Conservation (phyloP, 2,888 invertebrate species). For the Epirrita christyi region DNA sequence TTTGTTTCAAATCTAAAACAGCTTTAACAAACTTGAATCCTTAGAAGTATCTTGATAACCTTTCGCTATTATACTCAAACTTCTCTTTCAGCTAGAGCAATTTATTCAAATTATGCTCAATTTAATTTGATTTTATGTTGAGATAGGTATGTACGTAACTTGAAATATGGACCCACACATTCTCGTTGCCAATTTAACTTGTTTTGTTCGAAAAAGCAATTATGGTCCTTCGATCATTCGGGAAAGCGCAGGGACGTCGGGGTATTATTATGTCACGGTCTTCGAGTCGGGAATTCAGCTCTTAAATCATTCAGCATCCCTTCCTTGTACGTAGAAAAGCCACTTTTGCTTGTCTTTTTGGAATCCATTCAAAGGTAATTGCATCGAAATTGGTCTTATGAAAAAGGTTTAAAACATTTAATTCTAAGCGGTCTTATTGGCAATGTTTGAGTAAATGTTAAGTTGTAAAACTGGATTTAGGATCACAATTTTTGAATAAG, state of each 20-base stretch:
- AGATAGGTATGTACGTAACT: slow-evolving; percentile 29
- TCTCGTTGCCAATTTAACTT: slow-evolving; percentile 60
- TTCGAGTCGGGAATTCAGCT: slow-evolving; percentile 14
- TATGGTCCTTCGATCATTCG: slow-evolving; percentile 73
- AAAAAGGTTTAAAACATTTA: neutral
- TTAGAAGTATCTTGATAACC: slow-evolving; percentile 6
- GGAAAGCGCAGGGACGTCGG: slow-evolving; percentile 60
- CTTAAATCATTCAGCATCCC: slow-evolving; percentile 26
- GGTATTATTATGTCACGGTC: slow-evolving; percentile 28
- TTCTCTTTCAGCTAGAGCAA: slow-evolving; percentile 26
- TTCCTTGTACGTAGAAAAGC: slow-evolving; percentile 12
- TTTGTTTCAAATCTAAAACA: slow-evolving; percentile 8
- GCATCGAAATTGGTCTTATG: neutral
- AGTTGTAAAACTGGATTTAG: neutral
- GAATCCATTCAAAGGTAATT: neutral
- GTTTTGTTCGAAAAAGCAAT: slow-evolving; percentile 67
- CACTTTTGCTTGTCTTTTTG: slow-evolving; percentile 4
- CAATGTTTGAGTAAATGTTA: neutral
- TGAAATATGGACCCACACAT: slow-evolving; percentile 37
- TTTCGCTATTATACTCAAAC: slow-evolving; percentile 23
- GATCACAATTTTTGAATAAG: neutral
- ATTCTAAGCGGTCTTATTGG: neutral
- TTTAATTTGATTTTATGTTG: slow-evolving; percentile 39
- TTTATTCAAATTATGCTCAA: slow-evolving; percentile 37
- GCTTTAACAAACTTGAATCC: slow-evolving; percentile 1